Percentiles rank a stretch among this genome's conserved stretches.
phyloP scores from a whole-genome alignment of 1,140 invertebrate species.

The silkworm (Bombyx mori) region ASM3026992v2 NC_085120.1:5614001-5614500 shows the following conservation, averaged over 20 bases:
- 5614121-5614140: slow-evolving; percentile 51
- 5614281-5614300: slow-evolving; percentile 25
- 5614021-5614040: slow-evolving; percentile 19
- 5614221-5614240: neutral
- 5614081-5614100: slow-evolving; percentile 30
- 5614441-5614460: slow-evolving; percentile 9
- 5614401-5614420: slow-evolving; percentile 32
- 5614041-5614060: slow-evolving; percentile 9
- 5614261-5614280: slow-evolving; percentile 5
- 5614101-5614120: slow-evolving; percentile 58
- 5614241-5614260: neutral
- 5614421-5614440: slow-evolving; percentile 36
- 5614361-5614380: slow-evolving; percentile 63
- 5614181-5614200: slow-evolving; percentile 15
- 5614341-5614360: slow-evolving; percentile 25
- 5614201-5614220: neutral
- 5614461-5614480: neutral
- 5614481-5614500: slow-evolving; percentile 17
- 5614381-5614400: slow-evolving; percentile 34
- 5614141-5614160: slow-evolving; percentile 29
- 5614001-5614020: slow-evolving; percentile 22
- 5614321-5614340: slow-evolving; percentile 62
- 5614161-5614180: slow-evolving; percentile 28
- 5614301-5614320: slow-evolving; percentile 25
- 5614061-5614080: slow-evolving; percentile 25